These are phyloP conservation scores for Pipistrellus nathusii DNA, from an alignment of 2,797 vertebrate species.

Conservation along the genomic window DNA sequence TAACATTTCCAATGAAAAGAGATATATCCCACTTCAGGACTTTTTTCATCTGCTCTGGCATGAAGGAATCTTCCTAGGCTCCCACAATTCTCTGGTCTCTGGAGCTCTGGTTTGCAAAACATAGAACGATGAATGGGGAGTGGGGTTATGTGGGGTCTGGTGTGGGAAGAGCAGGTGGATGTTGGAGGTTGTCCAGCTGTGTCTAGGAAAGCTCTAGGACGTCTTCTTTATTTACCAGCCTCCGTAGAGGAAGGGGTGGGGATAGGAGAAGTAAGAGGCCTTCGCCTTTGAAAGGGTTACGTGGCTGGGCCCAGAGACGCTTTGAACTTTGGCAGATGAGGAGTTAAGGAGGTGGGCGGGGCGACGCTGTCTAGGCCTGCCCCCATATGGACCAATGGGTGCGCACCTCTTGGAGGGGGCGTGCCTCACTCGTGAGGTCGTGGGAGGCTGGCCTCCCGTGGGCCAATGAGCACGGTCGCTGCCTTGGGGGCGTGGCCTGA, in stretches of 20 bases:
- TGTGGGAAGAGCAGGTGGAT: constrained; percentile 43
- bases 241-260: not conserved
- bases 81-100: not conserved
- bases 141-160: constrained; percentile 42
- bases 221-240: constrained; percentile 53
- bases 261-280: not conserved
- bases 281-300: constrained; percentile 68
- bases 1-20: constrained; percentile 31
- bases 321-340: constrained; percentile 22
- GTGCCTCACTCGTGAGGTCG: constrained; percentile 52
- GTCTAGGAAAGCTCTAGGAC: not conserved
- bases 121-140: not conserved
- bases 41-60: constrained; percentile 46
- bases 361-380: constrained; percentile 68
- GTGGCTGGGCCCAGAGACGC: not conserved
- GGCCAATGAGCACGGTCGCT: constrained; percentile 63
- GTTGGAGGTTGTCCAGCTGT: not conserved
- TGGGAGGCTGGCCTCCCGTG: constrained; percentile 66
- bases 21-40: not conserved
- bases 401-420: constrained; percentile 48
- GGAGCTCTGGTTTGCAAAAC: constrained; percentile 23
- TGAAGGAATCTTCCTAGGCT: constrained; percentile 7
- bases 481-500: not conserved
- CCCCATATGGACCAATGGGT: constrained; percentile 66
- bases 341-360: constrained; percentile 74